Evolutionary conservation across 1,140 invertebrate species (phyloP).

Genomic region (Philopotamus ludificatus): DNA sequence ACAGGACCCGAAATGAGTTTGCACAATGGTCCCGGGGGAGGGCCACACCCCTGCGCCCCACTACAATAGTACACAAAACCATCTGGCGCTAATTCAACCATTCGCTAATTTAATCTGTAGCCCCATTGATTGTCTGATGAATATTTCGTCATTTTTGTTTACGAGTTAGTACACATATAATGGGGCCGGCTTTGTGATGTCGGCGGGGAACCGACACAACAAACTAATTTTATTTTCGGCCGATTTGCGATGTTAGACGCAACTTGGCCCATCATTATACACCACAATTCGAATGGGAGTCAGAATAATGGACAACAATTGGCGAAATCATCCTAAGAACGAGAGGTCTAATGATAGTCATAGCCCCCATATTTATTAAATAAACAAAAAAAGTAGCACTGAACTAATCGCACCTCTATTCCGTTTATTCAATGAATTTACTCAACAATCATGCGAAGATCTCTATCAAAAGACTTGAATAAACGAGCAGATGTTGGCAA

Average conservation of each 20-base stretch:
- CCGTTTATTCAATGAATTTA: too few species aligned
- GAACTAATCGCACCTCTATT: too few species aligned
- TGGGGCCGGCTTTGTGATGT: neutral
- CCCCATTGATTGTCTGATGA: conserved; percentile 35
- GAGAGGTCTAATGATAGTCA: too few species aligned
- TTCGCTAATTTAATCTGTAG: conserved; percentile 41
- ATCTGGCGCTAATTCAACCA: conserved; percentile 42
- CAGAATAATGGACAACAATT: neutral
- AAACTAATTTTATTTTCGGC: neutral
- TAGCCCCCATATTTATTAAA: too few species aligned
- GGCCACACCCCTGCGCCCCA: neutral
- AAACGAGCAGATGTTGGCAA: too few species aligned
- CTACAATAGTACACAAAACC: conserved; percentile 39
- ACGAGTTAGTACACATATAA: conserved; percentile 33
- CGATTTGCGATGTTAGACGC: neutral
- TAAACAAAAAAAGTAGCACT: too few species aligned
- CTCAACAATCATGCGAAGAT: too few species aligned
- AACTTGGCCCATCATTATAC: too few species aligned
- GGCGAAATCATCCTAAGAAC: neutral
- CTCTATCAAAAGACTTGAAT: too few species aligned
- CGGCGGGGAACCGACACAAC: neutral
- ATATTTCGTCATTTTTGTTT: conserved; percentile 41
- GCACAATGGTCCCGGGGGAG: conserved; percentile 16
- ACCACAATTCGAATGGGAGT: too few species aligned
- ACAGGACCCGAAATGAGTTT: conserved; percentile 5